Evolutionary conservation across 2,113 vertebrate species (phyloP).

Genomic region (Carettochelys insculpta): DNA sequence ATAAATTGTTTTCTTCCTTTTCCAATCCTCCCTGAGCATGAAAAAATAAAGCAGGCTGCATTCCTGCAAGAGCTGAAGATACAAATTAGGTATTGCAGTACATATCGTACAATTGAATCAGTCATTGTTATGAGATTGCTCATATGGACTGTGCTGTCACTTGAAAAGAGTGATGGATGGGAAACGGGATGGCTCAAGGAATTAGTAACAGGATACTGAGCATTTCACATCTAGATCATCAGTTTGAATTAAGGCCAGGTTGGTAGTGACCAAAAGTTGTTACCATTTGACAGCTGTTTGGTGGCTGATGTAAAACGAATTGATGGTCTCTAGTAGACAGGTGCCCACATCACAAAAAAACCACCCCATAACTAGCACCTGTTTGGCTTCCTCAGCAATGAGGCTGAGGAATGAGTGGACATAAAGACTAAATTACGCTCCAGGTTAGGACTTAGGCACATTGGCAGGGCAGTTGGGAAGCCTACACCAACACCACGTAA

Average conservation of each 20-base stretch:
- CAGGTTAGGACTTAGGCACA: slow-evolving; percentile 6
- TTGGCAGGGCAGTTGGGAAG: neutral
- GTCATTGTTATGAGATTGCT: slow-evolving; percentile 65
- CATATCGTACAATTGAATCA: slow-evolving; percentile 6
- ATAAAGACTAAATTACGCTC: slow-evolving; percentile 16
- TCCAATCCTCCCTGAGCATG: neutral
- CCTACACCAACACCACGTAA: neutral
- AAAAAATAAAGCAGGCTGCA: neutral
- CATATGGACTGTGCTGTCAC: slow-evolving; percentile 58
- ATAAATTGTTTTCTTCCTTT: neutral
- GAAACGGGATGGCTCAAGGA: slow-evolving; percentile 71
- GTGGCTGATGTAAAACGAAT: slow-evolving; percentile 72
- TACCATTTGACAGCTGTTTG: slow-evolving; percentile 73
- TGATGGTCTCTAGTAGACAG: slow-evolving; percentile 72
- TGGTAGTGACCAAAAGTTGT: slow-evolving; percentile 66
- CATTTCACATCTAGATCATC: slow-evolving; percentile 74
- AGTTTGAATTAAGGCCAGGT: slow-evolving; percentile 72
- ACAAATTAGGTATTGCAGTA: slow-evolving; percentile 3
- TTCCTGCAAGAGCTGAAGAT: slow-evolving; percentile 16
- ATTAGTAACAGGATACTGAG: slow-evolving; percentile 75
- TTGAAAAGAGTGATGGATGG: slow-evolving; percentile 73
- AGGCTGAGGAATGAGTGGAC: neutral
- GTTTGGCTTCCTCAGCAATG: slow-evolving; percentile 59
- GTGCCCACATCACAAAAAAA: slow-evolving; percentile 65
- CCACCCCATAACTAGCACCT: slow-evolving; percentile 66